Base-by-base conservation (phyloP, 1,140 invertebrate genomes). In the Zophobas atratus region DNA sequence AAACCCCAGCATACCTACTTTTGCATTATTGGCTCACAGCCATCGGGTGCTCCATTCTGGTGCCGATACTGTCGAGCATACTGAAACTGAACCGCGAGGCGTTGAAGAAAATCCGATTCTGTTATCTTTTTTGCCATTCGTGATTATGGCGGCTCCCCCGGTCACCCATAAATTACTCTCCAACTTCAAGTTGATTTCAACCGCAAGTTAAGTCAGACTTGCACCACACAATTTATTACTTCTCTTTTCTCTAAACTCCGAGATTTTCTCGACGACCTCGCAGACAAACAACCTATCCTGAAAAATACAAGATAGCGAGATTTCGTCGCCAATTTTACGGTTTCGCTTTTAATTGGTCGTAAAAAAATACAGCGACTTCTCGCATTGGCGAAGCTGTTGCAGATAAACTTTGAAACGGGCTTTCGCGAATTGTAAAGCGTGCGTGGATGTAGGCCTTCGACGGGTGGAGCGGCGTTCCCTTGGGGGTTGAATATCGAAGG, bases 81-180 rank as follows among this genome's bases (percentile, higher is more conserved):
- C 82, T 84, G 83, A 83, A 82, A 80, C 76, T 79, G 81, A 81
- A 82, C 80, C 48, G 78, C 79, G 78, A 80, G 73, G 78, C 82
- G 78, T 79, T 75, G 79, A 82, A 83, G 82, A 81, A 85, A 85
- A 85, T 84, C 84, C 79, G 84, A 84, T 85, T 85, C 77, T 82
- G 84, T 85, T 85, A 85, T 85, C 84, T 85, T 85, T 85, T 85
- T 85, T 85, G 78, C 84, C 84, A 85, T 85, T 85, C 84, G 79
- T 80, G 82, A 83, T 85, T 85, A 85, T 84, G 81, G 80, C 80
- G 79, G 57, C 79, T 76, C 78, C 73, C 80, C 70, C 77, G 79
- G 78, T 79, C 81, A 77, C 46, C 75, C 78, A 85, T 85, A 85
- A 85, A 85, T 85, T 84, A 83, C 73, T 77, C 73, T 35, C 60